These are phyloP conservation scores for Desoria tigrina DNA, from an alignment of 2,888 invertebrate genomes.

Conservation along the genomic window DNA sequence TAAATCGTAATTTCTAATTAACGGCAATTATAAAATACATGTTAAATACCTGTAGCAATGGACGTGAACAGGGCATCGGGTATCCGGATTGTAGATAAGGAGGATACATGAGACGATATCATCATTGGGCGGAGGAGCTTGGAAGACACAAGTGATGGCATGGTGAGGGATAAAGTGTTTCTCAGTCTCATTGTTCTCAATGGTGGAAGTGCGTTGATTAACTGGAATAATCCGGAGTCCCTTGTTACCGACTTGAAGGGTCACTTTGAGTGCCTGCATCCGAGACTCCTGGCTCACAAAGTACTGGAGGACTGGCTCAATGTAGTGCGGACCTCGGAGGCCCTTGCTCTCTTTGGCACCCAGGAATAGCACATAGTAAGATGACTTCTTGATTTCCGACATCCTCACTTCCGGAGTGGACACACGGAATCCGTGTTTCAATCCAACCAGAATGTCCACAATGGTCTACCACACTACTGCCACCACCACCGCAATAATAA, in stretches of 20 bases:
- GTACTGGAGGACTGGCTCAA: constrained; percentile 80
- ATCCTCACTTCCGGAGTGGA: constrained; percentile 2
- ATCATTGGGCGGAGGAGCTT: constrained; percentile 67
- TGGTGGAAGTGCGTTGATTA: constrained; percentile 44
- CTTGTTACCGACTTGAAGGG: constrained; percentile 85
- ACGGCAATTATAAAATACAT: not conserved
- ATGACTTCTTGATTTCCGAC: constrained; percentile 80
- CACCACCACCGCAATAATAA: too few species aligned
- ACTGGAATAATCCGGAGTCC: constrained; percentile 88
- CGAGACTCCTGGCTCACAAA: constrained; percentile 80
- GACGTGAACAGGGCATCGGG: constrained; percentile 90
- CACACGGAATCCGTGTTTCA: too few species aligned
- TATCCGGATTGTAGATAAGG: constrained; percentile 88
- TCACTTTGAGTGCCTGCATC: constrained; percentile 86
- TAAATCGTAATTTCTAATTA: not conserved
- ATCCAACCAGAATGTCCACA: too few species aligned
- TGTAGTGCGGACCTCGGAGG: constrained; percentile 78
- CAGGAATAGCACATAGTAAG: constrained; percentile 90
- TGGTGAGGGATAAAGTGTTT: constrained; percentile 93
- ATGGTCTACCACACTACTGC: too few species aligned
- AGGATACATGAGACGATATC: constrained; percentile 93
- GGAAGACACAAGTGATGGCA: constrained; percentile 86
- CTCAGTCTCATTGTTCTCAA: constrained; percentile 62
- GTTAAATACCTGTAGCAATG: constrained; percentile 94
- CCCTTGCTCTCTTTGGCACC: constrained; percentile 94